phyloP scores from a whole-genome alignment of 2,113 vertebrate genomes.

The Nothobranchius furzeri region DNA sequence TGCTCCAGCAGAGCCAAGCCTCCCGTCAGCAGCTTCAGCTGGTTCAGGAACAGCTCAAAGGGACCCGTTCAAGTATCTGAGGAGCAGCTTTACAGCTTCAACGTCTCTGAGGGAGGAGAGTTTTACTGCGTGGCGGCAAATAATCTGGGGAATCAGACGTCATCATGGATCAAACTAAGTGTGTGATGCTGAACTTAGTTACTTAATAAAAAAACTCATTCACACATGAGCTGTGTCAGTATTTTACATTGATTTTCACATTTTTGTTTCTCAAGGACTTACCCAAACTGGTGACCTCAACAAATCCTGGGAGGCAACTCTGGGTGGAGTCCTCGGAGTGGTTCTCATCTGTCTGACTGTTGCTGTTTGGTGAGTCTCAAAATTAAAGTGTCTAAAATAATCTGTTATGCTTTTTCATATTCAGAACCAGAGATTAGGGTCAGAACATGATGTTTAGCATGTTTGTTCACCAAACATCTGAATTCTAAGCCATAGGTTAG shows the following conservation, averaged over 20 bases:
- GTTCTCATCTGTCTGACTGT: not conserved
- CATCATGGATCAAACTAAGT: not conserved
- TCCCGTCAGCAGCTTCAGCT: too few relatives aligned
- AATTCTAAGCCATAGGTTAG: too few relatives aligned
- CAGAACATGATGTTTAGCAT: not conserved
- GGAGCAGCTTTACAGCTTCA: not conserved
- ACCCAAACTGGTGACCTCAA: too few relatives aligned
- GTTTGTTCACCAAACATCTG: too few relatives aligned
- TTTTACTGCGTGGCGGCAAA: not conserved
- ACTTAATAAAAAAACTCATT: not conserved
- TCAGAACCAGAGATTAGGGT: not conserved
- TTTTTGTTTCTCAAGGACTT: too few relatives aligned
- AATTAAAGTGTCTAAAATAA: not conserved
- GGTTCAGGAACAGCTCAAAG: too few relatives aligned
- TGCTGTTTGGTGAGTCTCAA: not conserved
- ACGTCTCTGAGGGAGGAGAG: not conserved
- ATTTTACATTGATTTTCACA: too few relatives aligned
- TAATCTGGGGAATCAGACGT: not conserved
- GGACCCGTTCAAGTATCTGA: too few relatives aligned
- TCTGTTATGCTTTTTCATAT: not conserved
- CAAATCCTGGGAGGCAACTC: too few relatives aligned
- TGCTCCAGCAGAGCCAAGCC: conserved; percentile 20
- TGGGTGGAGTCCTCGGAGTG: not conserved
- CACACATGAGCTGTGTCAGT: too few relatives aligned
- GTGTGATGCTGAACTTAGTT: not conserved